Evolutionary conservation across 2,797 vertebrate species (phyloP).

Genomic region (Monodelphis domestica): DNA sequence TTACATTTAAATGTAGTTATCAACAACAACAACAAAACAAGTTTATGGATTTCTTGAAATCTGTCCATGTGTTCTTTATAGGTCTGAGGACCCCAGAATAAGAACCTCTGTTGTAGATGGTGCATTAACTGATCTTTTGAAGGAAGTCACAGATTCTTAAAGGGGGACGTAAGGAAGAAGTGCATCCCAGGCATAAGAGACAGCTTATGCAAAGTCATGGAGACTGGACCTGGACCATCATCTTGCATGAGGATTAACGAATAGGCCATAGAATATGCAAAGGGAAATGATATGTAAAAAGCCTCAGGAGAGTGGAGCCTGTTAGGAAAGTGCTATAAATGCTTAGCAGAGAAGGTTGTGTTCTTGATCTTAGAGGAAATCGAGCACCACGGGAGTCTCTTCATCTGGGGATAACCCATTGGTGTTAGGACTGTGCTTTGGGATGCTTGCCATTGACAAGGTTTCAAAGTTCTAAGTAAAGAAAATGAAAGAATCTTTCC

Average conservation of each 20-base stretch:
- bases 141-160: background rate
- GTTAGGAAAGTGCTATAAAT: background rate
- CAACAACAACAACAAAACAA: background rate
- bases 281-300: background rate
- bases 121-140: background rate
- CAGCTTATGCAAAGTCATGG: background rate
- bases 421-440: background rate
- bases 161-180: background rate
- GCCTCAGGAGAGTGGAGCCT: background rate
- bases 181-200: background rate
- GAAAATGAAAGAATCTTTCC: background rate
- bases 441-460: background rate
- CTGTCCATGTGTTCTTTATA: too few relatives aligned
- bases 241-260: background rate
- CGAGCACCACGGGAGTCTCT: background rate
- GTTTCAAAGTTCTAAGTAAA: background rate
- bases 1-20: background rate
- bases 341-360: background rate
- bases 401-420: background rate
- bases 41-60: background rate
- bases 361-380: background rate
- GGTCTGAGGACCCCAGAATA: background rate
- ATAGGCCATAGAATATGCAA: background rate
- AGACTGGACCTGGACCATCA: background rate
- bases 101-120: background rate